Evolutionary conservation across 2,888 invertebrate genomes (phyloP).

Genomic region (Aplocera efformata): DNA sequence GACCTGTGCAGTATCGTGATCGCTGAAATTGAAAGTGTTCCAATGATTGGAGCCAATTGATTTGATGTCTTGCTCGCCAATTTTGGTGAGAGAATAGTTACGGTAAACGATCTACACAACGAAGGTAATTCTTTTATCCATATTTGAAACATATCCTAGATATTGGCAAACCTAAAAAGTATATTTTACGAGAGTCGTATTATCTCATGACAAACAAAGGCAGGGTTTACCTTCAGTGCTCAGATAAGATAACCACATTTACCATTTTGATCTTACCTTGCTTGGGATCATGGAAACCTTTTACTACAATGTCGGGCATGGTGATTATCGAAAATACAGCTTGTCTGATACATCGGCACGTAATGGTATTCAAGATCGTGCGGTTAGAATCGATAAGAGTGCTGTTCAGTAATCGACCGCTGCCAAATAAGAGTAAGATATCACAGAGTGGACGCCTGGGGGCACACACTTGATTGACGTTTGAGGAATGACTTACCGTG

Average conservation of each 20-base stretch:
- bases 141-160: slow-evolving; percentile 27
- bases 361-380: slow-evolving; percentile 29
- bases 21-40: slow-evolving; percentile 39
- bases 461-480: slow-evolving; percentile 46
- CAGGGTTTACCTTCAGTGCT: slow-evolving; percentile 31
- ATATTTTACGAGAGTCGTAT: slow-evolving; percentile 42
- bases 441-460: slow-evolving; percentile 50
- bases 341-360: slow-evolving; percentile 15
- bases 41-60: slow-evolving; percentile 18
- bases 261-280: slow-evolving; percentile 23
- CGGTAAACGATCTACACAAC: slow-evolving; percentile 12
- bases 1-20: slow-evolving; percentile 37
- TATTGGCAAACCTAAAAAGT: slow-evolving; percentile 45
- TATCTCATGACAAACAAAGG: slow-evolving; percentile 50
- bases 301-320: slow-evolving; percentile 10
- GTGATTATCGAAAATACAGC: slow-evolving; percentile 20
- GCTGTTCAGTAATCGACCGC: slow-evolving; percentile 46
- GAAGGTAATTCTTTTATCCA: slow-evolving; percentile 12
- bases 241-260: slow-evolving; percentile 29
- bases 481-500: slow-evolving; percentile 54
- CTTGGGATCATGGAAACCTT: slow-evolving; percentile 23
- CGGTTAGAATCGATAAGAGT: slow-evolving; percentile 26
- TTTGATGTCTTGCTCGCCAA: slow-evolving; percentile 24
- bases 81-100: slow-evolving; percentile 19
- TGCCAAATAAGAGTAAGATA: slow-evolving; percentile 62